phyloP scores from a whole-genome alignment of 2,797 vertebrate species.

The Helicolenus hilgendorfi region DNA sequence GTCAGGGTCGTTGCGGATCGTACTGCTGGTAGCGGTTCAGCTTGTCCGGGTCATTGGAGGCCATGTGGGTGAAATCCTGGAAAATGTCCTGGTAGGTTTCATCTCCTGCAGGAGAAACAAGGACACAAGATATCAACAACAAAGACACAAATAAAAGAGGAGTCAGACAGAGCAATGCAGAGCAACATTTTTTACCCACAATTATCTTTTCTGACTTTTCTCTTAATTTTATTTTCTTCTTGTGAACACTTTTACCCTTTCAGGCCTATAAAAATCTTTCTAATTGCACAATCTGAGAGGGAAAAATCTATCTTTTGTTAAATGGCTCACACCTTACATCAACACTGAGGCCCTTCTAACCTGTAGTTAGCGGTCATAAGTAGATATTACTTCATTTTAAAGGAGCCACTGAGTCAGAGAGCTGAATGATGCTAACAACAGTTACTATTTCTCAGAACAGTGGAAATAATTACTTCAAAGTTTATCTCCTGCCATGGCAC shows the following conservation, averaged over 20 bases:
- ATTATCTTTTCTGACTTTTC: neutral
- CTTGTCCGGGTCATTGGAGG: slow-evolving; percentile 97
- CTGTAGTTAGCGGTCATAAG: neutral
- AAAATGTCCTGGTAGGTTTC: slow-evolving; percentile 99
- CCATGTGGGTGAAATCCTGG: slow-evolving; percentile 99
- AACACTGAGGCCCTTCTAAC: neutral
- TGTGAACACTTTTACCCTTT: neutral
- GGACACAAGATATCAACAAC: neutral
- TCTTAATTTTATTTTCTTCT: neutral
- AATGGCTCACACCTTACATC: neutral
- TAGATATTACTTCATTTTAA: neutral
- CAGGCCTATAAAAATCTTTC: neutral
- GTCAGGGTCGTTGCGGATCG: slow-evolving; percentile 89
- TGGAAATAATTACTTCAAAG: neutral
- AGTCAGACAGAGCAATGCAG: neutral
- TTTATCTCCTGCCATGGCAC: neutral
- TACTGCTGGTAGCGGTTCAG: slow-evolving; percentile 95
- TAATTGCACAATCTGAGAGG: neutral
- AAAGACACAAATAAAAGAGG: neutral
- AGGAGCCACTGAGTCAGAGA: neutral
- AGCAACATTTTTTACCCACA: neutral
- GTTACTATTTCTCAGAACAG: neutral
- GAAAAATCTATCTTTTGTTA: neutral
- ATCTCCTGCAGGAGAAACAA: slow-evolving; percentile 90
- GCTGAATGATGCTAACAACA: neutral